Evolutionary conservation across 2,113 vertebrate species (phyloP), one percentile per base, ranked within the genome.

Genomic region (Ranitomeya imitator): DNA sequence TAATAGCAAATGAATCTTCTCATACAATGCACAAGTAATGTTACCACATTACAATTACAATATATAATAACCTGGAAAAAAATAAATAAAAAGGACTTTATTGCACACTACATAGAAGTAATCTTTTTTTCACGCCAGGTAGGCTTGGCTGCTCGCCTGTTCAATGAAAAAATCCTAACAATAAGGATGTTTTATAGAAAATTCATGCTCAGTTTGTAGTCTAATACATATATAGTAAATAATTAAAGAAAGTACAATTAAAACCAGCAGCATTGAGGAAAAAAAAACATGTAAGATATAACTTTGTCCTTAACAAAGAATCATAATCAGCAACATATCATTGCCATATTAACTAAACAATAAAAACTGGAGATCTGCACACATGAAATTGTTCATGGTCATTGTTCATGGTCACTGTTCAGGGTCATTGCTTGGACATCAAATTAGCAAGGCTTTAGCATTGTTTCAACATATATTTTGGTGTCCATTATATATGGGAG

Each of bases 1-100:
- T 88, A 88, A 78, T 83, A 77, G 87, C 73, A 78, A 88, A 88
- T 88, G 80, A 84, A 78, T 88, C 87, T 88, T 37, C 73, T 84
- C 77, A 78, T 88, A 84, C 71, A 88, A 83, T 77, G 86, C 19
- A 76, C 79, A 67, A 84, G 23, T 88, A 57, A 88, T 84, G 45
- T 73, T 67, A 5, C 80, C 51, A 69, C 71, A 57, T 88, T 37
- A 84, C 71, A 88, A 77, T 78, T 84, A 67, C 81, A 79, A 88
- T 78, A 83, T 83, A 77, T 55, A 45, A 80, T 15, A 31, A 37
- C 52, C 0, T n/a, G 16, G 26, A 79, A 80, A 52, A 31, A 55
- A 74, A 85, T n/a, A 23, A 65, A 31, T n/a, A 65, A 52, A 85
- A 78, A 63, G 21, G 13, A 60, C 21, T 78, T 77, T 74, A 88